Conservation (phyloP, 2,797 vertebrate species). For the Onychomys arenicola region DNA sequence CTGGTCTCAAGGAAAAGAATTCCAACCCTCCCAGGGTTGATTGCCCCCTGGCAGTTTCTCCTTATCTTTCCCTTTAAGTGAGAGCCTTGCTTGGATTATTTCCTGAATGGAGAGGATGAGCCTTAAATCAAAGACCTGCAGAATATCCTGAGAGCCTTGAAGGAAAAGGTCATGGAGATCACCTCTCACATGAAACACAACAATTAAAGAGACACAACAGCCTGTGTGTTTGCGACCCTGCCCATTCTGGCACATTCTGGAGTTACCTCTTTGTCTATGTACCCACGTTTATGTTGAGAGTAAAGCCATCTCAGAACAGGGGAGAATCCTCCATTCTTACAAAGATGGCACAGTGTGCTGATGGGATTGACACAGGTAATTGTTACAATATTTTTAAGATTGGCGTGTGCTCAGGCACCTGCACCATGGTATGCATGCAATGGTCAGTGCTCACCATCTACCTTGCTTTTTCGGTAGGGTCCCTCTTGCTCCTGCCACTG, state of each 20-base stretch:
- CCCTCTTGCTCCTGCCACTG: neutral
- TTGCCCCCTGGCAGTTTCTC: neutral
- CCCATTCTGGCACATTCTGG: neutral
- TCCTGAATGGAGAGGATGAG: conserved; percentile 55
- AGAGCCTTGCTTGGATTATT: conserved; percentile 38
- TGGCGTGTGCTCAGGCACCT: too few species aligned
- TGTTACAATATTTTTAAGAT: neutral
- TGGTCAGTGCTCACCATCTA: neutral
- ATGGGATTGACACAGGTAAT: neutral
- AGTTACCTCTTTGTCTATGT: neutral
- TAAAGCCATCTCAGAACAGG: neutral
- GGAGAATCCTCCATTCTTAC: neutral
- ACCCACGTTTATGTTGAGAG: neutral
- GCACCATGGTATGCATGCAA: accelerated
- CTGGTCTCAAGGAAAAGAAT: conserved; percentile 48
- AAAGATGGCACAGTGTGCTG: neutral
- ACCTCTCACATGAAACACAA: conserved; percentile 51
- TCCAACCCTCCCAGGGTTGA: neutral
- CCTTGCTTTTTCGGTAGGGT: accelerated
- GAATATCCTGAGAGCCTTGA: conserved; percentile 29
- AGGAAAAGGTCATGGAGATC: conserved; percentile 37
- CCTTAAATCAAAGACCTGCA: conserved; percentile 53
- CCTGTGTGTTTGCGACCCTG: neutral
- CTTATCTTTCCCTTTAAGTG: conserved; percentile 41
- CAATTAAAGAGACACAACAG: conserved; percentile 25